A percentile compares a stretch with the other conserved stretches of the same genome.
Evolutionary conservation across 2,888 invertebrate genomes (phyloP).

Genomic region (Coremacera marginata): DNA sequence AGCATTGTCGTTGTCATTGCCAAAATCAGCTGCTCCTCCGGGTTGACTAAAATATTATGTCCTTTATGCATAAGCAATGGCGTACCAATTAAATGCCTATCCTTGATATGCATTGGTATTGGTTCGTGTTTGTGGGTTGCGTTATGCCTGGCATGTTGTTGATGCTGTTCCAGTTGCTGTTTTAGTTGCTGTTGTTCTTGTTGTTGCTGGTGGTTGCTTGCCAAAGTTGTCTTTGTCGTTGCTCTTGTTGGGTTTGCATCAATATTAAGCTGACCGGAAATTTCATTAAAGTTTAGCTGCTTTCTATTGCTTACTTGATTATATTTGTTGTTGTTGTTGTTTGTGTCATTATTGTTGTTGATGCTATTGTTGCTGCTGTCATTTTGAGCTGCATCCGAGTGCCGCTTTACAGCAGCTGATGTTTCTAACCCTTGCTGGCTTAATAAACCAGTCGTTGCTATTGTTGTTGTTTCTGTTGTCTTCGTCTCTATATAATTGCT

Average conservation of each 20-base stretch:
- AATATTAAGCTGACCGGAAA: slow-evolving; percentile 49
- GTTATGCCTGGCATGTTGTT: slow-evolving; percentile 28
- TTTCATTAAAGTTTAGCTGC: slow-evolving; percentile 46
- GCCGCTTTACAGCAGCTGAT: slow-evolving; percentile 40
- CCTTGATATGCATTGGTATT: slow-evolving; percentile 62
- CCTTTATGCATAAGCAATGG: slow-evolving; percentile 66
- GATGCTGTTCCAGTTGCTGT: slow-evolving; percentile 28
- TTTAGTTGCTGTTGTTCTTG: neutral
- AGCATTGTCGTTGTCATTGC: slow-evolving; percentile 30
- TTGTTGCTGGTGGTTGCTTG: slow-evolving; percentile 13
- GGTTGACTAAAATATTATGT: slow-evolving; percentile 64
- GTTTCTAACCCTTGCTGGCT: slow-evolving; percentile 48
- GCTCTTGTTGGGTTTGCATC: slow-evolving; percentile 30
- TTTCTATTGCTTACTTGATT: neutral
- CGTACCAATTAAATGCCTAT: slow-evolving; percentile 67
- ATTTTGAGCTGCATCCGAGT: slow-evolving; percentile 45
- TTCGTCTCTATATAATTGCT: slow-evolving; percentile 51
- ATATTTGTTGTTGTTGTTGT: slow-evolving; percentile 39
- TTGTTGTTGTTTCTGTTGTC: slow-evolving; percentile 33
- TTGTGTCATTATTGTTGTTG: slow-evolving; percentile 34
- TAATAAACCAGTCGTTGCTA: slow-evolving; percentile 44
- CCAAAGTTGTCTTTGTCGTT: slow-evolving; percentile 27
- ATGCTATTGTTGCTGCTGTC: slow-evolving; percentile 42
- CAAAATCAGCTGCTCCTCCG: slow-evolving; percentile 60
- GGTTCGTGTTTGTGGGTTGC: slow-evolving; percentile 56